phyloP scores from a whole-genome alignment of 2,888 invertebrate genomes.

The Caenorhabditis sp. region DNA sequence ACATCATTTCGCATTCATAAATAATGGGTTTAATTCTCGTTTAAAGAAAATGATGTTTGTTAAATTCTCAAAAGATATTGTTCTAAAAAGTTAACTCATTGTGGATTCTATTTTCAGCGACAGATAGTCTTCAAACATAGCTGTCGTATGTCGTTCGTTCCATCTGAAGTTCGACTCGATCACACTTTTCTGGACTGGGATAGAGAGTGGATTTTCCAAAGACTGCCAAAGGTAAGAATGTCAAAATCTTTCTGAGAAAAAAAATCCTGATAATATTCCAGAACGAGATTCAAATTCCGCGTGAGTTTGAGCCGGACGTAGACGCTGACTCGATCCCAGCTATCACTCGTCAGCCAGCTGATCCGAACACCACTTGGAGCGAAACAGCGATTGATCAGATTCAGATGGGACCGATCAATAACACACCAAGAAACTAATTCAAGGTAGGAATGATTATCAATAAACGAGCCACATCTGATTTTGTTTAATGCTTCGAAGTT shows the following conservation, averaged over 20 bases:
- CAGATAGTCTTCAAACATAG: not conserved
- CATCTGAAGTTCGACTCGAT: constrained; percentile 69
- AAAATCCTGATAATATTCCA: constrained; percentile 55
- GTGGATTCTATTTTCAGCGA: constrained; percentile 14
- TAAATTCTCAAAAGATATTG: too few relatives aligned
- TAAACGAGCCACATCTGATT: too few relatives aligned
- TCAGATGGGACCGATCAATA: constrained; percentile 66
- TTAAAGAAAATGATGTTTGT: not conserved
- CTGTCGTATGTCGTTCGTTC: constrained; percentile 68
- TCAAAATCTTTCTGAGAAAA: not conserved
- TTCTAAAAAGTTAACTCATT: not conserved
- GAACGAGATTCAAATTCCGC: constrained; percentile 74
- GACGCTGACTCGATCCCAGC: constrained; percentile 75
- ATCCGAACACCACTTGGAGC: constrained; percentile 65
- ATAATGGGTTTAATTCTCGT: too few relatives aligned
- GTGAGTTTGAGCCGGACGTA: constrained; percentile 75
- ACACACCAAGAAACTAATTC: constrained; percentile 28
- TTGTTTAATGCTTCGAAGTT: too few relatives aligned
- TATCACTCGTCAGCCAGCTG: constrained; percentile 59
- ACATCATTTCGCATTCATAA: not conserved
- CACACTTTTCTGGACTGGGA: constrained; percentile 68
- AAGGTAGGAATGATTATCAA: too few relatives aligned
- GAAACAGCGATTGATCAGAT: constrained; percentile 73
- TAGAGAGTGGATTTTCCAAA: constrained; percentile 74
- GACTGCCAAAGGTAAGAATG: constrained; percentile 69